Evolutionary conservation across 2,113 vertebrate genomes (phyloP).

Genomic region (Apteryx mantelli): DNA sequence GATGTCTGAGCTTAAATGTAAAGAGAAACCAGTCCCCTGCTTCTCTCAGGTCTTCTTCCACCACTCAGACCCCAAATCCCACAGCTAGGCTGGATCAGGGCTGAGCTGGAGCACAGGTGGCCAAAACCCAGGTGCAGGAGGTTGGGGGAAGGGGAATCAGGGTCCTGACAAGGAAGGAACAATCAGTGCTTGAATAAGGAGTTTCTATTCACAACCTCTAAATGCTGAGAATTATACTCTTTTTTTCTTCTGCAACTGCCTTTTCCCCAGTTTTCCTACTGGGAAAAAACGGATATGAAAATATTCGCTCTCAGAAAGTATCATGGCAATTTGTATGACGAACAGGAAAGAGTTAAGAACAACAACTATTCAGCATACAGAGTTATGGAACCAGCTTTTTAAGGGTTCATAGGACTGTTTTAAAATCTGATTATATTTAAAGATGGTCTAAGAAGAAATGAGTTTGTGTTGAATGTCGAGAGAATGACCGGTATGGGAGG

Average conservation of each 20-base stretch:
- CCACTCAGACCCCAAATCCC: background rate
- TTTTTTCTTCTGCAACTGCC: background rate
- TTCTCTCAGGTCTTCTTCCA: background rate
- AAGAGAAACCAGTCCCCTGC: background rate
- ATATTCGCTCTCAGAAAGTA: background rate
- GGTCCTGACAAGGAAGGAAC: background rate
- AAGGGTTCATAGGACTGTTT: background rate
- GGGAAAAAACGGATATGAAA: background rate
- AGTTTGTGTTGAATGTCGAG: background rate
- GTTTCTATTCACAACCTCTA: background rate
- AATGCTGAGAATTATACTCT: background rate
- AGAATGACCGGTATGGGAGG: background rate
- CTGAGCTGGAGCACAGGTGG: background rate
- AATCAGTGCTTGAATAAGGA: background rate
- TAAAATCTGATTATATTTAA: background rate
- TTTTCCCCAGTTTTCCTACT: background rate
- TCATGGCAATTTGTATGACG: background rate
- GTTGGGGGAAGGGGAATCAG: background rate
- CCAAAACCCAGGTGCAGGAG: rapidly evolving
- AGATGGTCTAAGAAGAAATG: background rate
- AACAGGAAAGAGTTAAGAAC: background rate
- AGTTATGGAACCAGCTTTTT: background rate
- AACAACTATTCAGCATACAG: rapidly evolving
- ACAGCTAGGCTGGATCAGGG: background rate
- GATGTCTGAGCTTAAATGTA: background rate